These are phyloP conservation scores for Acomys russatus DNA, from an alignment of 2,797 vertebrate genomes.

Conservation along the genomic window DNA sequence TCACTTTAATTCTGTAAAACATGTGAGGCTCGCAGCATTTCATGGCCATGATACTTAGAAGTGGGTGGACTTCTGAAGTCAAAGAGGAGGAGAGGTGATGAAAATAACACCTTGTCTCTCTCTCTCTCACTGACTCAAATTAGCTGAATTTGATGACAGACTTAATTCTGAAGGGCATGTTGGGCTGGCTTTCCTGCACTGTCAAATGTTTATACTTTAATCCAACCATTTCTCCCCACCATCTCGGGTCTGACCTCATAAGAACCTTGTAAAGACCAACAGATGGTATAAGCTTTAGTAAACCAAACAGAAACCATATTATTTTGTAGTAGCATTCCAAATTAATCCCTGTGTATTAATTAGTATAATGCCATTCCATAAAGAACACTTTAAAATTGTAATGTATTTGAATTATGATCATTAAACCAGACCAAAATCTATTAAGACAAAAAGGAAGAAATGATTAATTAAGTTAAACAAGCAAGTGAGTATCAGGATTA, in stretches of 20 bases:
- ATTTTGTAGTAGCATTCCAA: constrained; percentile 53
- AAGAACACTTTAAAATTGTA: constrained; percentile 59
- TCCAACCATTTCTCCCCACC: neutral
- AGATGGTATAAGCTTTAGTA: constrained; percentile 28
- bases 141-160: neutral
- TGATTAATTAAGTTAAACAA: constrained; percentile 67
- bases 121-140: constrained; percentile 16
- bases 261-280: constrained; percentile 46
- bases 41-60: neutral
- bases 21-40: neutral
- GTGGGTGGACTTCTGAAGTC: neutral
- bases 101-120: neutral
- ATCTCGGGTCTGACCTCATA: neutral
- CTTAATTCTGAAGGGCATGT: neutral
- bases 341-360: constrained; percentile 64
- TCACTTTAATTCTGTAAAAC: constrained; percentile 11
- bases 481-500: constrained; percentile 56
- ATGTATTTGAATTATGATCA: constrained; percentile 58
- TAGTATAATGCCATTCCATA: constrained; percentile 64
- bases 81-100: neutral
- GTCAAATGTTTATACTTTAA: neutral
- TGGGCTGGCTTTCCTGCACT: neutral
- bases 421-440: constrained; percentile 60
- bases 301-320: constrained; percentile 53
- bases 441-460: constrained; percentile 36